These are phyloP conservation scores for Norana najaformis DNA, from an alignment of 2,888 invertebrate genomes.

Conservation along the genomic window DNA sequence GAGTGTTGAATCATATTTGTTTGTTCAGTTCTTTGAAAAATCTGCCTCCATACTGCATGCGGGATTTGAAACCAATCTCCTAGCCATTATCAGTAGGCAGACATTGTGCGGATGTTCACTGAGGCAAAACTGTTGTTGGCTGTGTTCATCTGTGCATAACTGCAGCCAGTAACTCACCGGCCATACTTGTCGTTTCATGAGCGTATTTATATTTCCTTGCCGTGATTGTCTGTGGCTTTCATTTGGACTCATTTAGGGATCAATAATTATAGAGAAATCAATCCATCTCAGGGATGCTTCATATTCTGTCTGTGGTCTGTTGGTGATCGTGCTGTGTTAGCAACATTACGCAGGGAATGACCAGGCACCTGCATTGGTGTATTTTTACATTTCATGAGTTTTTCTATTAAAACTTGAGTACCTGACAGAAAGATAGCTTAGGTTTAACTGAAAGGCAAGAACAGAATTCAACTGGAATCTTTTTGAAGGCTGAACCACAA, in stretches of 20 bases:
- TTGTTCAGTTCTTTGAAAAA: background rate
- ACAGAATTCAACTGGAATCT: background rate
- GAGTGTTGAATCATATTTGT: background rate
- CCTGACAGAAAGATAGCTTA: background rate
- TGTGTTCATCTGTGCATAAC: slow-evolving; percentile 16
- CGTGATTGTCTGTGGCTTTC: background rate
- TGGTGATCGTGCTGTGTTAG: background rate
- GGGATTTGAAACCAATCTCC: background rate
- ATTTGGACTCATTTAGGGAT: background rate
- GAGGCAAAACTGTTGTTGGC: background rate
- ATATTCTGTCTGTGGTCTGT: background rate
- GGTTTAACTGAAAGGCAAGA: background rate
- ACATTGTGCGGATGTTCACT: slow-evolving; percentile 19
- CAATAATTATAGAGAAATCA: slow-evolving; percentile 19
- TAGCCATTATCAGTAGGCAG: background rate
- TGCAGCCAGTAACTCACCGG: background rate
- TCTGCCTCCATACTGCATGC: background rate
- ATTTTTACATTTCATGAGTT: background rate
- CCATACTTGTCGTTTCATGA: background rate
- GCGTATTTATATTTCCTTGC: slow-evolving; percentile 15
- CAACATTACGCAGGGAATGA: background rate
- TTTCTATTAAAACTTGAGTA: background rate
- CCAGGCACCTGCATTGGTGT: background rate
- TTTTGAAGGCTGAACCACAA: background rate
- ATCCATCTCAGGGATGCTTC: background rate